phyloP scores from a whole-genome alignment of 2,113 vertebrate species.

The Charadrius vociferus region DNA sequence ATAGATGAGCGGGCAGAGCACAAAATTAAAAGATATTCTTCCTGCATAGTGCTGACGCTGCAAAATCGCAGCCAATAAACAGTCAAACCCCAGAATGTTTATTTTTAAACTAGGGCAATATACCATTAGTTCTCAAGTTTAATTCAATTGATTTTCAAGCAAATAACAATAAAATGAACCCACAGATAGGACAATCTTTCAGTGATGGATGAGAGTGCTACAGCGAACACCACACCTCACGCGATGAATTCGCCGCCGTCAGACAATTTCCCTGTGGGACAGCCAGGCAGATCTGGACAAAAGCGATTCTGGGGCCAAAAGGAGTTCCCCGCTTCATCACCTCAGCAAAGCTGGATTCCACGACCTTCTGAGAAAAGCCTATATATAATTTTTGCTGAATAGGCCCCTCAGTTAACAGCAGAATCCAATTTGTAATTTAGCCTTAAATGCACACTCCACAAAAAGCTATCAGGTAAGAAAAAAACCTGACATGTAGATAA shows the following conservation, averaged over 20 bases:
- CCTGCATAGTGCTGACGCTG: background rate
- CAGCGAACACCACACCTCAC: background rate
- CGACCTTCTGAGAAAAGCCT: slow-evolving; percentile 55
- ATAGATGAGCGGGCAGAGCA: slow-evolving; percentile 48
- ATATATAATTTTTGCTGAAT: slow-evolving; percentile 69
- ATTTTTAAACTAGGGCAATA: slow-evolving; percentile 51
- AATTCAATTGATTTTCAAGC: slow-evolving; percentile 50
- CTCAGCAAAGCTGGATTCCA: slow-evolving; percentile 17
- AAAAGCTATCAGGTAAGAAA: slow-evolving; percentile 57
- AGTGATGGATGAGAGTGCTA: background rate
- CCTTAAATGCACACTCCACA: slow-evolving; percentile 72
- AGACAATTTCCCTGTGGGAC: background rate
- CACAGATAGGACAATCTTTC: background rate
- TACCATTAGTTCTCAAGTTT: slow-evolving; percentile 38
- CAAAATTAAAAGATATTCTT: slow-evolving; percentile 44
- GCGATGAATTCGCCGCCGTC: background rate
- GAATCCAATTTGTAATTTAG: slow-evolving; percentile 77
- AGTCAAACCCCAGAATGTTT: slow-evolving; percentile 2
- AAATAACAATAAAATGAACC: slow-evolving; percentile 42
- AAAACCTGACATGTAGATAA: slow-evolving; percentile 61
- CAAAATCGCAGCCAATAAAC: background rate
- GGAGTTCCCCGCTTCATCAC: slow-evolving; percentile 32
- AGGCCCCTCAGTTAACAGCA: slow-evolving; percentile 67
- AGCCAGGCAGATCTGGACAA: background rate
- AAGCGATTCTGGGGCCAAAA: background rate